Conservation (phyloP, 2,888 invertebrate species). For the Pyrgus malvae region DNA sequence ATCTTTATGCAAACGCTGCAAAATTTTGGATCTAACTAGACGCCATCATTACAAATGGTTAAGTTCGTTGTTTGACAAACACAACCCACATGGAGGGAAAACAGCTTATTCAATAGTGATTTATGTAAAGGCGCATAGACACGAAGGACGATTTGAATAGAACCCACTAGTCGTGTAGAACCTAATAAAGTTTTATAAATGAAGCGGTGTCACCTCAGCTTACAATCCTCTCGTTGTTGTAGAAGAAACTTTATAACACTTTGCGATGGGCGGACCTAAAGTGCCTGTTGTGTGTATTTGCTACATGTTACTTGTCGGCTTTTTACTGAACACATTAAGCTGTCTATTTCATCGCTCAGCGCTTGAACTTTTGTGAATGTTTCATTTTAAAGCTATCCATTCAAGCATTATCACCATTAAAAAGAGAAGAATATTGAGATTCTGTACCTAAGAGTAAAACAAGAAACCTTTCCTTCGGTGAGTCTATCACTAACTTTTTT, state of each 20-base stretch:
- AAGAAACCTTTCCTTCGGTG: no score
- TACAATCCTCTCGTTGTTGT: slow-evolving; percentile 60
- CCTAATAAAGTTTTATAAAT: slow-evolving; percentile 78
- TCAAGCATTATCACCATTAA: no score
- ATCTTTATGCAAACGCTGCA: no score
- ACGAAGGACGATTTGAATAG: slow-evolving; percentile 74
- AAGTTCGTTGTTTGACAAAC: slow-evolving; percentile 32
- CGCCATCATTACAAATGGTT: no score
- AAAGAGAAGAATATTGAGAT: no score
- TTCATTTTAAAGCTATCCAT: no score
- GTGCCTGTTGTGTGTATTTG: slow-evolving; percentile 35
- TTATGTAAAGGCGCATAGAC: slow-evolving; percentile 58
- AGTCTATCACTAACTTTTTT: no score
- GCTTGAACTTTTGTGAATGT: neutral
- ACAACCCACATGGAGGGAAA: slow-evolving; percentile 51
- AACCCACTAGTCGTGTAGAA: slow-evolving; percentile 62
- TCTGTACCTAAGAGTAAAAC: no score
- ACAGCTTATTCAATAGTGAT: slow-evolving; percentile 65
- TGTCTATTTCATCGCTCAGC: neutral
- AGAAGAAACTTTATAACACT: slow-evolving; percentile 62
- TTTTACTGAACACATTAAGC: slow-evolving; percentile 1
- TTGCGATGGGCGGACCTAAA: slow-evolving; percentile 44
- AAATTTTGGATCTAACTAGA: no score
- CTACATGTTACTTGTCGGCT: slow-evolving; percentile 21
- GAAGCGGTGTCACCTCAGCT: slow-evolving; percentile 61